Evolutionary conservation across 2,888 invertebrate species (phyloP).

Genomic region (Tachina fera): DNA sequence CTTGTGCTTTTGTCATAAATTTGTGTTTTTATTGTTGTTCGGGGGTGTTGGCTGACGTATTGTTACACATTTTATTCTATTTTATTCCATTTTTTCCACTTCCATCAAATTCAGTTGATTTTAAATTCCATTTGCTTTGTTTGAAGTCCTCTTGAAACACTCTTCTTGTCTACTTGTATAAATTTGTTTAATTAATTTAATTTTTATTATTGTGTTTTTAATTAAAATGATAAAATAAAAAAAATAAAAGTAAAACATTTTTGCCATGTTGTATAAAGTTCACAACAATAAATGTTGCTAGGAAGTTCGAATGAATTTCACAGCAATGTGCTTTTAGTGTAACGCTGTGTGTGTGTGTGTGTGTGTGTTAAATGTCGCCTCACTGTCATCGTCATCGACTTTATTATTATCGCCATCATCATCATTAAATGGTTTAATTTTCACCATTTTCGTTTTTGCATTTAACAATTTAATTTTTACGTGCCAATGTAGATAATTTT

Average conservation of each 20-base stretch:
- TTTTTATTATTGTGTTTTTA: slow-evolving; percentile 76
- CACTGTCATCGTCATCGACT: slow-evolving; percentile 30
- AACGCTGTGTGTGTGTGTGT: not conserved
- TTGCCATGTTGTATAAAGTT: slow-evolving; percentile 43
- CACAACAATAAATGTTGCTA: slow-evolving; percentile 63
- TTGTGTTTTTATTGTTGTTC: slow-evolving; percentile 40
- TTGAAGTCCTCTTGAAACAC: slow-evolving; percentile 73
- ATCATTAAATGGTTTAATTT: slow-evolving; percentile 68
- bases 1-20: slow-evolving; percentile 53
- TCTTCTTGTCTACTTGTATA: slow-evolving; percentile 36
- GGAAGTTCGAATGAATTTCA: slow-evolving; percentile 1
- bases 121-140: slow-evolving; percentile 31
- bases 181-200: slow-evolving; percentile 78
- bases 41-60: slow-evolving; percentile 45
- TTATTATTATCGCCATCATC: slow-evolving; percentile 18
- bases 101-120: slow-evolving; percentile 31
- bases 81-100: slow-evolving; percentile 20
- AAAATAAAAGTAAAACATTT: not conserved
- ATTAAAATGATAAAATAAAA: slow-evolving; percentile 73
- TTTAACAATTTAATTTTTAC: slow-evolving; percentile 66
- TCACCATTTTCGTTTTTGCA: slow-evolving; percentile 54
- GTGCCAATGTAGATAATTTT: slow-evolving; percentile 55
- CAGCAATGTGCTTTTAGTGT: not conserved
- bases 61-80: slow-evolving; percentile 28
- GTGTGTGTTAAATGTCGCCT: slow-evolving; percentile 28